Base-by-base conservation (phyloP, 2,113 vertebrate species). In the Amphiprion ocellaris region DNA sequence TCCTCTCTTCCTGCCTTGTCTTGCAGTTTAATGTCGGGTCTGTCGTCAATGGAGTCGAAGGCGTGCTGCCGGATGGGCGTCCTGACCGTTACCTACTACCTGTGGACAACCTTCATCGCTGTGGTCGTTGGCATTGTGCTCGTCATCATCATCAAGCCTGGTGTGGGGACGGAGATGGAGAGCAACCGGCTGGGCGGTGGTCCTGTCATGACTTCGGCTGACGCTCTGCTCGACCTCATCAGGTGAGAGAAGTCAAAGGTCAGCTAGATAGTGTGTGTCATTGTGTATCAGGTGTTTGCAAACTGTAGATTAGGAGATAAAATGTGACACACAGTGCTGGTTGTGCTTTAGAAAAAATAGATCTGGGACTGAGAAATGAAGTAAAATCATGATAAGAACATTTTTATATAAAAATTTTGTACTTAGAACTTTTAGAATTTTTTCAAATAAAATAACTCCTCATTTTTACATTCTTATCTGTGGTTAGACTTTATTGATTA, bases 81-180 rank as follows among this genome's bases (percentile, higher is more conserved):
- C 62, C 94, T 97, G 72, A 97, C 96, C 0, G 94, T 97, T 83
- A 97, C 96, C 23, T 97, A 97, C 79, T 97, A 97, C 86, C 94
- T 97, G 41, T 97, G 96, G 96, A 97, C 97, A 69, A 97, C 97
- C 33, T 97, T 97, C 90, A 89, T 97, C 16, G 97, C 97, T 0
- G 97, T 97, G 55, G 93, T 96, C 0, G 90, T 96, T 0, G 96
- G 97, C 47, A 97, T 97, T 84, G 14, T 95, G 16, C 92, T 97
- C 0, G 97, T 97, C 59, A 21, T 96, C 77, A 92, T 92, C 93
- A 96, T 97, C 88, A 96, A 96, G 66, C 97, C 97, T 0, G 97
- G 97, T 0, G 90, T 90, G 0, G 97, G 96, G 0, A 95, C 96
- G 0, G 95, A 97, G 21, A 93, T 96, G 92, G 96, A 97, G 53